Evolutionary conservation across 2,113 vertebrate species (phyloP), one percentile per base, ranked within the genome.

Genomic region (Ariopsis seemanni): DNA sequence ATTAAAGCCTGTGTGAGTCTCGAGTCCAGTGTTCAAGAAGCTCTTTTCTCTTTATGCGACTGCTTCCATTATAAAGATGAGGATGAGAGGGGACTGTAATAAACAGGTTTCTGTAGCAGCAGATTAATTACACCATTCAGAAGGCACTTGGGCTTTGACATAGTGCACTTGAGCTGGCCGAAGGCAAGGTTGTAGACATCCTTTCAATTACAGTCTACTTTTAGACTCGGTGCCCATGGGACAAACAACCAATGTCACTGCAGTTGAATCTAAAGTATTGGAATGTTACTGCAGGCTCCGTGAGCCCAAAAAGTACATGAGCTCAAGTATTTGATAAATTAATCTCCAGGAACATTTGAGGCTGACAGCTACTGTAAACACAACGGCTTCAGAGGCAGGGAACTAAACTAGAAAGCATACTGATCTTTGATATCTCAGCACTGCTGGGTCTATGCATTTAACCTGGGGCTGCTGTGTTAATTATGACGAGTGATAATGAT

Each of bases 101-200:
- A 89, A 86, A 92, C 86, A 83, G 83, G 81, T 84, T 86, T 87
- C 84, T 89, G 77, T 81, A 71, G 87, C 84, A 48, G 79, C 85
- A 87, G 90, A 91, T 92, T 91, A 91, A 90, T 92, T 91, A 90
- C 87, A 86, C 82, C 83, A 83, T 80, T 84, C 87, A 89, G 71
- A 72, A 86, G 83, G 52, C 63, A 86, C 83, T 79, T 60, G 79
- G 78, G 81, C 89, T 83, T 91, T 34, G 60, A 87, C 85, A 88
- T 20, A 85, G 78, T 86, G 89, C 83, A 90, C 88, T 84, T 85
- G 84, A 88, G 89, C 82, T 53, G 82, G 86, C 89, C 74, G 86
- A 83, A 87, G 90, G 90, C 89, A 91, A 91, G 89, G 91, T 90
- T 88, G 85, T 87, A 92, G 87, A 91, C 90, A 92, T 88, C 88